phyloP scores from a whole-genome alignment of 1,140 invertebrate genomes.

The Chironomus tepperi region DNA sequence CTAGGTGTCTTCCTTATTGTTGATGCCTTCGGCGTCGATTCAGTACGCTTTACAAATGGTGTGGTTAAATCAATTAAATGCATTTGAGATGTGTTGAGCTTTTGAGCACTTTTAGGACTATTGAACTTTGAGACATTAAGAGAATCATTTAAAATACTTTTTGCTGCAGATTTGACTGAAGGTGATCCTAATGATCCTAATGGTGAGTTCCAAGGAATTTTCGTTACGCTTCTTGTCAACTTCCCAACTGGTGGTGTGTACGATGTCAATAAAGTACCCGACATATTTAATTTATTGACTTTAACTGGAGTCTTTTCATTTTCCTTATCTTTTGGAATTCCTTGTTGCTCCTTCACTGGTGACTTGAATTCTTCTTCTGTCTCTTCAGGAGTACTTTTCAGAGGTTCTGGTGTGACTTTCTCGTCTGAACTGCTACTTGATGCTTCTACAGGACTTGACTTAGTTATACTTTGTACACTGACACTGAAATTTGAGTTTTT shows the following conservation, averaged over 20 bases:
- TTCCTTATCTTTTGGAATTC: neutral
- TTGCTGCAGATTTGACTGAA: neutral
- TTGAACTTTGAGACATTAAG: neutral
- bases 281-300: neutral
- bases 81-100: neutral
- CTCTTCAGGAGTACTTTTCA: neutral
- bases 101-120: neutral
- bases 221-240: neutral
- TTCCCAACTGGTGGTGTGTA: neutral
- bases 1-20: neutral
- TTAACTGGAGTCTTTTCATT: neutral
- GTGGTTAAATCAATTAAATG: neutral
- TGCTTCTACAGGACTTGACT: neutral
- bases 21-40: neutral
- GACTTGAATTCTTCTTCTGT: neutral
- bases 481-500: neutral
- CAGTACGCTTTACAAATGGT: neutral
- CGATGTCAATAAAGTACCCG: neutral
- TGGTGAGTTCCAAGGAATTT: neutral
- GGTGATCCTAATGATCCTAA: neutral
- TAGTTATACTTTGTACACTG: too few species aligned
- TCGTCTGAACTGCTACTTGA: neutral
- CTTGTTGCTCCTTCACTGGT: neutral
- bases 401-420: neutral
- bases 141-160: neutral